Evolutionary conservation across 2,888 invertebrate genomes (phyloP).

Genomic region (Ectemnius lituratus): DNA sequence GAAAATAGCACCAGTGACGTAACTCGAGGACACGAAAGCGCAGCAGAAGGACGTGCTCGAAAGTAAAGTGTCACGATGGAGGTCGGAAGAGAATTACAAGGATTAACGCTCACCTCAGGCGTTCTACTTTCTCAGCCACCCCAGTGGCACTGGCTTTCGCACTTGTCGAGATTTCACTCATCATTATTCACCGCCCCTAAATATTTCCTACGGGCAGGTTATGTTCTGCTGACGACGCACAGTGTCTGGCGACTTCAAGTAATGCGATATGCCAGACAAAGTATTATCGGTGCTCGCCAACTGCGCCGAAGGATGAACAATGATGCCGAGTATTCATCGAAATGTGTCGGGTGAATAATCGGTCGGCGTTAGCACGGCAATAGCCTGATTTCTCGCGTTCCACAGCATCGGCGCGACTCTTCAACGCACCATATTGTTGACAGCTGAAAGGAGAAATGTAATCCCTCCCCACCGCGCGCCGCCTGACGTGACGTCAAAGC

Average conservation of each 20-base stretch:
- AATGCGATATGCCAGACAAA: constrained; percentile 48
- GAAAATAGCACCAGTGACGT: background rate
- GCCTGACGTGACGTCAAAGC: constrained; percentile 49
- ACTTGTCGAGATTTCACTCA: constrained; percentile 10
- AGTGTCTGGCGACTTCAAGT: constrained; percentile 62
- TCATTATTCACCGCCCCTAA: constrained; percentile 23
- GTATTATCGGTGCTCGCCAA: constrained; percentile 2
- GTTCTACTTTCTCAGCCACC: constrained; percentile 49
- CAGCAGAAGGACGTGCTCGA: background rate
- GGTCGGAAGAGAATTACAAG: background rate
- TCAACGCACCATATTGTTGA: constrained; percentile 54
- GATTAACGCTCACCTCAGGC: constrained; percentile 51
- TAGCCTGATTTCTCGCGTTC: constrained; percentile 28
- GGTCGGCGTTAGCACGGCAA: constrained; percentile 8
- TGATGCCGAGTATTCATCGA: constrained; percentile 7
- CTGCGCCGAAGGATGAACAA: background rate
- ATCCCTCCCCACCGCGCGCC: constrained; percentile 13
- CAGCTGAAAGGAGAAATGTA: constrained; percentile 37
- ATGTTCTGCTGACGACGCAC: constrained; percentile 53
- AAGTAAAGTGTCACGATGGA: background rate
- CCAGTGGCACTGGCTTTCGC: background rate
- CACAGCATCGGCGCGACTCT: constrained; percentile 24
- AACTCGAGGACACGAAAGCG: constrained; percentile 2
- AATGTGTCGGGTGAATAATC: background rate
- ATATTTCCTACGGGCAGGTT: constrained; percentile 12